Evolutionary conservation across 2,113 vertebrate species (phyloP).

Genomic region (Cinclus cinclus): DNA sequence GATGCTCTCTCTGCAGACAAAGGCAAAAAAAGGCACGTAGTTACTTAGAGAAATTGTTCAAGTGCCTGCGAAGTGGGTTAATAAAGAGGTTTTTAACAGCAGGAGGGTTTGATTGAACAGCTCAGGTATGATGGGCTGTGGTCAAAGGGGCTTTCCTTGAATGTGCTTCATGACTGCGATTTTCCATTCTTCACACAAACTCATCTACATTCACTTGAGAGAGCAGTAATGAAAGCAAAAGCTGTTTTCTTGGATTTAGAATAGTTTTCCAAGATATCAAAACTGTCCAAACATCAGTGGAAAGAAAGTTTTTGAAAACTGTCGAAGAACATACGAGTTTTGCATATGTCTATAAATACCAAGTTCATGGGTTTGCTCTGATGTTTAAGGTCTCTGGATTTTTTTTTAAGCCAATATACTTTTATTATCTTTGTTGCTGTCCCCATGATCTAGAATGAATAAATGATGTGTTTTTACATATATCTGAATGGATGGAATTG

Average conservation of each 20-base stretch:
- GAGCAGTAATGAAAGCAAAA: not conserved
- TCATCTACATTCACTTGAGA: not conserved
- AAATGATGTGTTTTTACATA: accelerated
- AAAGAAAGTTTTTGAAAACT: not conserved
- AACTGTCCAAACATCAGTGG: no score
- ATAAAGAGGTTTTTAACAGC: not conserved
- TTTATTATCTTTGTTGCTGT: not conserved
- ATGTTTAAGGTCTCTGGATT: not conserved
- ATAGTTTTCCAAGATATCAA: not conserved
- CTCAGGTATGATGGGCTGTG: not conserved
- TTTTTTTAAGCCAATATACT: not conserved
- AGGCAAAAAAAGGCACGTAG: accelerated
- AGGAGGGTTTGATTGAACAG: not conserved
- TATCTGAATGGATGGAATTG: not conserved
- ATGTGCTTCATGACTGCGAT: no score
- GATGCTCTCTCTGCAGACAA: accelerated
- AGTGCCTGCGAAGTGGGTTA: not conserved
- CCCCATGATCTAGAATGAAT: not conserved
- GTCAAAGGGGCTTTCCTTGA: not conserved
- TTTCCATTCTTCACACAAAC: not conserved
- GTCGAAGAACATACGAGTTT: accelerated
- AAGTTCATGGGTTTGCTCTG: not conserved
- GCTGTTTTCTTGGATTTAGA: not conserved
- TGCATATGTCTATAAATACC: not conserved
- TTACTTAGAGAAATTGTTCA: not conserved